Evolutionary conservation across 2,888 invertebrate species (phyloP), one percentile per base, ranked within the genome.

Genomic region (Zaprionus obscuricornis): DNA sequence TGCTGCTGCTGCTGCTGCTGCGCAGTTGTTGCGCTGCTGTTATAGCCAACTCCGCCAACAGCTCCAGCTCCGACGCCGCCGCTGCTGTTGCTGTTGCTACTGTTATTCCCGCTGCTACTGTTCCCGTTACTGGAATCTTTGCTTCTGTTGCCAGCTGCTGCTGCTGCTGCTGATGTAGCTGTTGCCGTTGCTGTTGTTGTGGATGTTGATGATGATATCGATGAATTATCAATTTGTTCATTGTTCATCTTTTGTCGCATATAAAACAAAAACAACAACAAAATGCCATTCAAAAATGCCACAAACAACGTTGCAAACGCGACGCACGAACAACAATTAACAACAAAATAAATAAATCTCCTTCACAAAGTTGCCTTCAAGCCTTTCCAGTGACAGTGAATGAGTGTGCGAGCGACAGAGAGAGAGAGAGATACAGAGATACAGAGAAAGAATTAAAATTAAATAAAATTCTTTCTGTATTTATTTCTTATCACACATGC

Each of bases 221-320:
- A 65, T 73, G 76, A 56, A 51, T 50, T 59, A 57, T 55, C 84
- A 87, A 82, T 73, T 79, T 77, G 82, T 88, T 88, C 88, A 88
- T 88, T 86, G 87, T 83, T 87, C 79, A 79, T 86, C 75, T 86
- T 86, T 72, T 72, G 66, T 73, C 64, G 67, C 72, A 69, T 73
- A 43, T 54, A 50, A 50, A 33, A 59, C 57, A 20, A 58, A 47
- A 59, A 65, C 63, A 66, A 84, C 65, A 81, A 77, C 74, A 58
- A 68, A 79, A 75, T 76, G 83, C 76, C 76, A 76, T 76, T 79
- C 70, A 82, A 65, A 65, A 39, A 46, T 42, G 16, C 8, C 46
- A 37, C 17, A 57, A 66, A 17, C 66, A 43, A n/a, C n/a, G n/a
- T 39, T 46, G 39, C 49, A 20, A 20, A 26, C 36, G 37, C 59